These are phyloP conservation scores for Tauraco erythrolophus DNA, from an alignment of 2,113 vertebrate genomes.

Conservation along the genomic window DNA sequence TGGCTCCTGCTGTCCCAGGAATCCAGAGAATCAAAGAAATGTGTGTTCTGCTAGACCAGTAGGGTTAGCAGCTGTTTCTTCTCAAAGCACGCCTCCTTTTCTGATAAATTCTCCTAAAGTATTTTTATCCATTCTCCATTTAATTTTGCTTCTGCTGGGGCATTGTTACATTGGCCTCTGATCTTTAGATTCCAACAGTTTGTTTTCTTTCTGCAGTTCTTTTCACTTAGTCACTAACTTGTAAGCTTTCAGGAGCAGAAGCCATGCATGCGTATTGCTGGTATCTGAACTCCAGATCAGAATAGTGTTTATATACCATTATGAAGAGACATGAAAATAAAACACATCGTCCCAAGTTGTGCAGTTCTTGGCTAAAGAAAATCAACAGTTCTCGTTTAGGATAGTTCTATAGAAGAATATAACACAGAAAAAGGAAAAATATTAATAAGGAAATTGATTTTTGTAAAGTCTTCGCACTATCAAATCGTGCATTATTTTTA, in stretches of 20 bases:
- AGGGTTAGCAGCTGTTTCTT: conserved; percentile 22
- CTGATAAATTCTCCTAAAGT: background rate
- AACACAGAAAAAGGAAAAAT: background rate
- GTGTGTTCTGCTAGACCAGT: background rate
- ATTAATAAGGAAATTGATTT: background rate
- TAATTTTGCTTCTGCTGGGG: background rate
- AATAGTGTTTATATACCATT: background rate
- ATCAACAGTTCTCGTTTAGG: background rate
- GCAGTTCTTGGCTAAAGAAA: background rate
- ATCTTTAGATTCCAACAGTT: background rate
- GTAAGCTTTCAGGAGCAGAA: background rate
- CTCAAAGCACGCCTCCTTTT: background rate
- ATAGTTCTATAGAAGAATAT: background rate
- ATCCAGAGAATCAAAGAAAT: conserved; percentile 32
- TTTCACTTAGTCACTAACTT: background rate
- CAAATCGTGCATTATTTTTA: background rate
- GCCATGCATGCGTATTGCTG: background rate
- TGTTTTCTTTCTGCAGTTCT: background rate
- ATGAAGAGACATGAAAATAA: no score
- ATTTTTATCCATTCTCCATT: background rate
- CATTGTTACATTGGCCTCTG: background rate
- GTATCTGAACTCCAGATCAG: background rate
- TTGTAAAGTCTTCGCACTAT: background rate
- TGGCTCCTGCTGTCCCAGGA: conserved; percentile 9
- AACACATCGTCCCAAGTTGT: background rate